Evolutionary conservation across 92 coral and sea anemone species (phyloP), one percentile per base, ranked within the genome.

Genomic region (Phenganax subtilis): DNA sequence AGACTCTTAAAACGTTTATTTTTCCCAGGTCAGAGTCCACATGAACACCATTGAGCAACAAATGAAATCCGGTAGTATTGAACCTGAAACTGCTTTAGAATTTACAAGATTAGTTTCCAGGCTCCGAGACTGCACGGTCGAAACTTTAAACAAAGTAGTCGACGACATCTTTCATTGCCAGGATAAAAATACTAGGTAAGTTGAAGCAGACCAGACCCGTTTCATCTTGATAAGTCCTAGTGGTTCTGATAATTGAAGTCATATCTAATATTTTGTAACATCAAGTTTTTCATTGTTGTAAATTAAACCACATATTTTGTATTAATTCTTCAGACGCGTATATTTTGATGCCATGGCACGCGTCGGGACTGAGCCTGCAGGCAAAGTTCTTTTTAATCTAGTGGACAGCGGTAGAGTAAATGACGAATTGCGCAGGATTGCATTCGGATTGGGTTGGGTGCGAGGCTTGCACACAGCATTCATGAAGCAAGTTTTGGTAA

Each of bases 291-390:
- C 25, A 20, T 20, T 20, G 25, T 20, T 20, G 25, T 59, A 25
- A 10, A 25, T 9, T 16, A 9, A 59, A 59, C 3, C 17, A 59
- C 17, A 12, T 59, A 16, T 9, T 59, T 4, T 59, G 10, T 59
- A 9, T 59, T 59, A 12, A 9, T 12, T 29, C 17, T 84, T 64
- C 58, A 93, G 98, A 83, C 67, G 70, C 52, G 31, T 85, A 6
- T 67, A 83, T 51, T 20, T 91, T 57, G 98, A 91, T 63, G 93
- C 97, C 3, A 9, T 90, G 47, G 77, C 94, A 12, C 88, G 59
- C 52, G 92, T 89, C 65, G 97, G 97, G 0, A 89, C 98, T 9
- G 25, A 63, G 17, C 89, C 87, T 44, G 86, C 90, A 15, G 86
- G 75, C 54, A 64, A 72, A 71, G 89, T 80, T 6, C 47, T 91